phyloP scores from a whole-genome alignment of 2,797 vertebrate species.

The Platalea minor region DNA sequence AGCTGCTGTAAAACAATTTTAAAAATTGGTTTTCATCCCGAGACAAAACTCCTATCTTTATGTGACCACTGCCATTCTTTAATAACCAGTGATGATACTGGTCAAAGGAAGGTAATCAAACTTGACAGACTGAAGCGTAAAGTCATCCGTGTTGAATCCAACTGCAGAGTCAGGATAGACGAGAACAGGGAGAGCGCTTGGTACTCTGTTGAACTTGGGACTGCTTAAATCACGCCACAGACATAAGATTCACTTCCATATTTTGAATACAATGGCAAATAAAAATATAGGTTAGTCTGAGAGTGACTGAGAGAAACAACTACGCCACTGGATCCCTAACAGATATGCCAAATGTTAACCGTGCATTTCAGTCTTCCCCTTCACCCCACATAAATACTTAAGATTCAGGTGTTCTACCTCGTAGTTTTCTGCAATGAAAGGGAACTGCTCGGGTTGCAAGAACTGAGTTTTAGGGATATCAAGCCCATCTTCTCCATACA shows the following conservation, averaged over 20 bases:
- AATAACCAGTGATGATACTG: neutral
- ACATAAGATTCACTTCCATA: neutral
- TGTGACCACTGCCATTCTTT: neutral
- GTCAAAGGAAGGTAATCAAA: neutral
- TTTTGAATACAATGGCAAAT: neutral
- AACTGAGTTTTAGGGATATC: slow-evolving; percentile 96
- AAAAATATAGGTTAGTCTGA: neutral
- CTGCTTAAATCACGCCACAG: neutral
- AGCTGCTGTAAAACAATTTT: neutral
- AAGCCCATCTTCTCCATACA: slow-evolving; percentile 95
- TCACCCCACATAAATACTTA: neutral
- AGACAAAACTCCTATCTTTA: neutral
- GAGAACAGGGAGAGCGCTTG: neutral
- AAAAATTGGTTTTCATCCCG: neutral
- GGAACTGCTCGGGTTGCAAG: slow-evolving; percentile 87
- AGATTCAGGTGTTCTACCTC: slow-evolving; percentile 76
- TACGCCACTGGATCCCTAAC: neutral
- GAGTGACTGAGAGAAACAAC: neutral
- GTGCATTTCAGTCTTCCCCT: neutral
- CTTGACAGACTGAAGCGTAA: neutral
- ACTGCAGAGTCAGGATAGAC: neutral
- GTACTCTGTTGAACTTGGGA: neutral
- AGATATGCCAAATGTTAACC: neutral
- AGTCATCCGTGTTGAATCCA: neutral
- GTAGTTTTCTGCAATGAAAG: slow-evolving; percentile 92